Conservation (phyloP, 2,888 invertebrate genomes). For the Petrophora chlorosata region DNA sequence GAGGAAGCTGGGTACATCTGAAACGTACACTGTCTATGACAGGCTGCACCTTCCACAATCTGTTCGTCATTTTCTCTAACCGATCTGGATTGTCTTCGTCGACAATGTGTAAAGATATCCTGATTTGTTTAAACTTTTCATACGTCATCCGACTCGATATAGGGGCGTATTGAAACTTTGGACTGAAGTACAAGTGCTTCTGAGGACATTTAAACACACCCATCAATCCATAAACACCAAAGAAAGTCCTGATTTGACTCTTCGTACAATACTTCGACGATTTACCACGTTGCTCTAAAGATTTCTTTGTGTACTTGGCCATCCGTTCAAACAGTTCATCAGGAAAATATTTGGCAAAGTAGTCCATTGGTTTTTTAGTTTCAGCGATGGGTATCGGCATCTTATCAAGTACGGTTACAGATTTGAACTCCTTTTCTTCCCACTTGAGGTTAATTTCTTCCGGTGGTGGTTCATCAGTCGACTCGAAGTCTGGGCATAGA, state of each 20-base stretch:
- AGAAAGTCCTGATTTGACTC: constrained; percentile 21
- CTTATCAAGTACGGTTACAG: constrained; percentile 18
- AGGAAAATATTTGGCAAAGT: constrained; percentile 22
- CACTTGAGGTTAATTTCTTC: constrained; percentile 17
- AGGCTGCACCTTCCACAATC: constrained; percentile 37
- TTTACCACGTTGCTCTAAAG: constrained; percentile 8
- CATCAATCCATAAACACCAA: constrained; percentile 26
- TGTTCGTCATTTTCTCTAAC: constrained; percentile 23
- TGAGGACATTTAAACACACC: constrained; percentile 24
- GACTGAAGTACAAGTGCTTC: constrained; percentile 22
- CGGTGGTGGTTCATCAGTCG: constrained; percentile 1
- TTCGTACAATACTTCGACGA: constrained; percentile 14
- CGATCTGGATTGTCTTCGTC: constrained; percentile 21
- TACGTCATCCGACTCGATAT: constrained; percentile 20
- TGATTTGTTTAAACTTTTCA: constrained; percentile 26
- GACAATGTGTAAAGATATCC: constrained; percentile 18
- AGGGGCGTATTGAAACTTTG: constrained; percentile 22
- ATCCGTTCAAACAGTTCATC: constrained; percentile 29
- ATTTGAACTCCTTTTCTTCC: constrained; percentile 16
- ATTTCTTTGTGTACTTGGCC: constrained; percentile 18
- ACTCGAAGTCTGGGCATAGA: constrained; percentile 12
- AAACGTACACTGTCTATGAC: constrained; percentile 42
- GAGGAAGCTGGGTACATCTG: constrained; percentile 33
- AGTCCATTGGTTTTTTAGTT: constrained; percentile 21
- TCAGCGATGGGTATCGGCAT: constrained; percentile 11